Percentiles rank a stretch among this genome's conserved stretches.
Conservation (phyloP, 1,140 invertebrate species). For the Drosophila kurseongensis region DNA sequence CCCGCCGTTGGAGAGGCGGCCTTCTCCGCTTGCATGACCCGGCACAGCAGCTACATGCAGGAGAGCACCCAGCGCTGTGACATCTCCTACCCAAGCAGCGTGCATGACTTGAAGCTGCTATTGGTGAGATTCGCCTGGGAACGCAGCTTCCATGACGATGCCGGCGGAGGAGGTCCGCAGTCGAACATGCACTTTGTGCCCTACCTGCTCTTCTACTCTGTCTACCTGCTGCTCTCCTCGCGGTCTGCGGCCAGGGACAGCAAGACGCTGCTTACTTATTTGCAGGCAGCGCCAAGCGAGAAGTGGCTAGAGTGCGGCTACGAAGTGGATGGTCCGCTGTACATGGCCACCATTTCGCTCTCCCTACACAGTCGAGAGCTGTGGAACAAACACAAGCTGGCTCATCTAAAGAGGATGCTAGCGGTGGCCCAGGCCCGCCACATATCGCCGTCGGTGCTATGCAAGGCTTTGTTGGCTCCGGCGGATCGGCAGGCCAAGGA, state of each 20-base stretch:
- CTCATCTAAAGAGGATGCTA: conserved; percentile 91
- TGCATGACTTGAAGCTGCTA: conserved; percentile 97
- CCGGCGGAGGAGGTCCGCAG: conserved; percentile 97
- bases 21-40: conserved; percentile 96
- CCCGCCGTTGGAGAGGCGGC: conserved; percentile 97
- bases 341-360: conserved; percentile 92
- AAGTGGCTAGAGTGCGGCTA: conserved; percentile 92
- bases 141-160: conserved; percentile 98
- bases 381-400: conserved; percentile 89
- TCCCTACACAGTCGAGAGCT: conserved; percentile 90
- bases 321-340: conserved; percentile 95
- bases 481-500: conserved; percentile 87
- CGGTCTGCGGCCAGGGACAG: conserved; percentile 88
- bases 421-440: conserved; percentile 92
- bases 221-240: conserved; percentile 90
- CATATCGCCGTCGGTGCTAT: conserved; percentile 85
- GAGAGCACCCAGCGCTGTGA: conserved; percentile 94
- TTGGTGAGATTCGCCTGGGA: conserved; percentile 96
- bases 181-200: conserved; percentile 99
- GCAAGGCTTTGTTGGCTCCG: conserved; percentile 85
- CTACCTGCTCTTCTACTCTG: conserved; percentile 96
- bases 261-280: conserved; percentile 88
- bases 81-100: conserved; percentile 93
- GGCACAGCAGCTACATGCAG: conserved; percentile 94
- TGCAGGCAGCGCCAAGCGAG: conserved; percentile 87